These are phyloP conservation scores for Nautilus pompilius DNA, from an alignment of 1,140 invertebrate genomes.

Conservation along the genomic window DNA sequence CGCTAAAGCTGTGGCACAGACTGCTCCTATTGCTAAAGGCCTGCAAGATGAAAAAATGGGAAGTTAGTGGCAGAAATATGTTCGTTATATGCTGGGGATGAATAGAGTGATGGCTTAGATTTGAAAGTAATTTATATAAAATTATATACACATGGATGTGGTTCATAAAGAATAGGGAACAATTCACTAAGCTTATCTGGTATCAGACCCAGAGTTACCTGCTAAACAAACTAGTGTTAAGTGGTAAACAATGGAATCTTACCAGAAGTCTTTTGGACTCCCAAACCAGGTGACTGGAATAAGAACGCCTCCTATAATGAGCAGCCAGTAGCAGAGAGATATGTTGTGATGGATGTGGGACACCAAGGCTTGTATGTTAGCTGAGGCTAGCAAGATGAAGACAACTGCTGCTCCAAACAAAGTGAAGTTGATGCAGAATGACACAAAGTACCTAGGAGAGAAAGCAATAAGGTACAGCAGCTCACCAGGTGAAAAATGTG, in stretches of 20 bases:
- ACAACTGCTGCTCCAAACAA: constrained; percentile 70
- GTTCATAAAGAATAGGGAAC: too few species aligned
- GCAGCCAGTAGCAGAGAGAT: constrained; percentile 62
- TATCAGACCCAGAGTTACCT: too few species aligned
- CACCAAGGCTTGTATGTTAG: constrained; percentile 59
- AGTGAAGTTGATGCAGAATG: constrained; percentile 62
- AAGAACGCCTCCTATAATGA: constrained; percentile 64
- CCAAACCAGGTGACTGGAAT: constrained; percentile 65
- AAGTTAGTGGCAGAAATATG: not conserved
- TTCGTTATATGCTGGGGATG: too few species aligned
- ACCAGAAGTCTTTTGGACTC: constrained; percentile 23
- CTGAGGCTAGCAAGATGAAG: constrained; percentile 67
- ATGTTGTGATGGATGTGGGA: constrained; percentile 59
- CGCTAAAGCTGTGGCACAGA: constrained; percentile 36
- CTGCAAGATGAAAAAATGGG: constrained; percentile 14
- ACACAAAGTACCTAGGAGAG: constrained; percentile 54
- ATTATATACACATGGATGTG: too few species aligned
- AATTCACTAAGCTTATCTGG: too few species aligned
- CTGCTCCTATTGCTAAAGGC: constrained; percentile 46
- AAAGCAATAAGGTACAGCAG: not conserved
- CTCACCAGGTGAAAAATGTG: not conserved
- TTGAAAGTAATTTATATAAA: too few species aligned
- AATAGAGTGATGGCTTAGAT: too few species aligned
- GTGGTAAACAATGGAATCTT: not conserved
- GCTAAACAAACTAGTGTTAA: too few species aligned